phyloP scores from a whole-genome alignment of 2,888 invertebrate species.

The Tetrapedia diversipes region DNA sequence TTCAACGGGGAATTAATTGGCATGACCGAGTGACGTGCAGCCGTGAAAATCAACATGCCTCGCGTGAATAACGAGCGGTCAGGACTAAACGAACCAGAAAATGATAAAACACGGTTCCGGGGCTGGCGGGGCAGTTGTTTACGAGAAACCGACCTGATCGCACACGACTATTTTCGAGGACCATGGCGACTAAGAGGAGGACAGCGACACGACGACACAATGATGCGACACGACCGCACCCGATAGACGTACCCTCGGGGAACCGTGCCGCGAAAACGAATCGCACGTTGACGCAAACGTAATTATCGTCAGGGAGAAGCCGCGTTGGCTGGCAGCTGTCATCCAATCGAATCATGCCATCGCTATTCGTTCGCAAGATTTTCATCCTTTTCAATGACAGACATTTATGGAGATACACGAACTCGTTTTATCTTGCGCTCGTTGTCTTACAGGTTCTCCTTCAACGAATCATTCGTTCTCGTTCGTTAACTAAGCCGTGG shows the following conservation, averaged over 20 bases:
- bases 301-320: conserved; percentile 54
- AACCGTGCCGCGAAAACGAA: conserved; percentile 47
- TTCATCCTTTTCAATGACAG: conserved; percentile 28
- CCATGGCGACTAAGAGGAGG: not conserved
- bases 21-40: conserved; percentile 40
- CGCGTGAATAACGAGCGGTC: conserved; percentile 36
- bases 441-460: not conserved
- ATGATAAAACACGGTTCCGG: conserved; percentile 9
- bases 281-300: conserved; percentile 58
- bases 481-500: not conserved
- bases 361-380: conserved; percentile 53
- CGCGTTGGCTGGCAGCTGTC: conserved; percentile 57
- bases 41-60: conserved; percentile 56
- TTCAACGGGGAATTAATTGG: conserved; percentile 49
- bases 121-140: conserved; percentile 18
- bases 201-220: not conserved
- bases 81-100: conserved; percentile 50
- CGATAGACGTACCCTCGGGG: conserved; percentile 32
- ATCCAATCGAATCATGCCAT: conserved; percentile 59
- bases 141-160: conserved; percentile 31
- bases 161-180: conserved; percentile 27
- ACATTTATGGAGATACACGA: conserved; percentile 30
- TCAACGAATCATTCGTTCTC: not conserved
- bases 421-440: not conserved
- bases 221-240: conserved; percentile 9